phyloP scores from a whole-genome alignment of 64 coral and sea anemone genomes.

The Montipora sp. region DNA sequence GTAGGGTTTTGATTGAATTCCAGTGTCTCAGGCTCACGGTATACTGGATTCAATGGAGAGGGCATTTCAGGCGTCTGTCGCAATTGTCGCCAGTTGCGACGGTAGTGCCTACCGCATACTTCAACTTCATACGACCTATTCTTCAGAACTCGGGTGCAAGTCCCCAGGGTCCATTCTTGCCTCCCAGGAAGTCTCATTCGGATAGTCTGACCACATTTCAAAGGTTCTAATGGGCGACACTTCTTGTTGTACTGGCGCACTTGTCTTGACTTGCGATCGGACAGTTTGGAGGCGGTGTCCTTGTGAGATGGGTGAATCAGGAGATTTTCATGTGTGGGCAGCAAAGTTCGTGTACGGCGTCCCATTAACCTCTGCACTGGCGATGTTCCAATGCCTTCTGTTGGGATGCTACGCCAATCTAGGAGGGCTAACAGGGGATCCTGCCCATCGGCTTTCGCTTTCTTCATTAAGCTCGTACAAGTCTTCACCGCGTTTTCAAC shows the following conservation, averaged over 20 bases:
- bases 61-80: background rate
- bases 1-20: background rate
- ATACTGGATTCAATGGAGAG: too few species aligned
- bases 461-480: slow-evolving; percentile 28
- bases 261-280: too few species aligned
- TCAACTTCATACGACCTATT: slow-evolving; percentile 37
- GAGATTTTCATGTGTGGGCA: background rate
- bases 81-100: background rate
- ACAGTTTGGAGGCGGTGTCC: too few species aligned
- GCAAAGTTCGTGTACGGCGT: background rate
- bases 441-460: slow-evolving; percentile 46
- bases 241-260: too few species aligned
- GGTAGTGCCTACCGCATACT: background rate
- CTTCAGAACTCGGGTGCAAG: background rate
- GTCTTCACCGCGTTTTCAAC: slow-evolving; percentile 52
- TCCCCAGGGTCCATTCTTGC: background rate
- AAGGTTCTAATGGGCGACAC: too few species aligned
- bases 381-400: slow-evolving; percentile 19
- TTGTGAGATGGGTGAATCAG: background rate
- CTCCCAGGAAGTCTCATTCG: slow-evolving; percentile 2
- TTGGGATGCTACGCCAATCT: slow-evolving; percentile 29
- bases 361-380: background rate
- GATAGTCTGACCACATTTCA: background rate
- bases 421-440: slow-evolving; percentile 45
- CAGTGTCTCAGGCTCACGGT: background rate